Evolutionary conservation across 2,797 vertebrate species (phyloP), one percentile per base, ranked within the genome.

Genomic region (Cottoperca gobio): DNA sequence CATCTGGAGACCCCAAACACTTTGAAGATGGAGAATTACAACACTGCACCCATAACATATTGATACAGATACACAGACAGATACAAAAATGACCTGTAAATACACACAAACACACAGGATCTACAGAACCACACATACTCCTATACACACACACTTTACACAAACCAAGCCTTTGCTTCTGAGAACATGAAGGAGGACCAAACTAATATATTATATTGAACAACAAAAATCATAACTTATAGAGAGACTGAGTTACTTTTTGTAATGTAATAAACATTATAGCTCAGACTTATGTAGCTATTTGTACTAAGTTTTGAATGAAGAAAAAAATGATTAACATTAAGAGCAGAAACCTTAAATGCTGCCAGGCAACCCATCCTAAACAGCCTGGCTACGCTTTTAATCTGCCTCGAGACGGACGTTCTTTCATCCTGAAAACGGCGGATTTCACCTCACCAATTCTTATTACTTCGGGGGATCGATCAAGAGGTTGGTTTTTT

Each of bases 281-380:
- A 94, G 89, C 87, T 93, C 88, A 81, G 83, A 92, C 77, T 79
- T 90, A 91, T 92, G 93, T 94, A 91, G 92, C 92, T 92, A 81
- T 94, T 93, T 92, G 76, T 93, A 92, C 85, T 86, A 90, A 86
- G 81, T 90, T 94, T 92, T 90, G 86, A 90, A 82, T 61, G 81
- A 87, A 70, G 31, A 76, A 65, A 76, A 83, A 66, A 72, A 78
- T 2, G 55, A 81, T 54, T 42, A 78, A 75, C 37, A 64, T 67
- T 71, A 79, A 69, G 54, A 82, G 79, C 66, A 85, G 75, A 86
- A 89, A 89, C 67, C 81, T 87, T 88, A 86, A 87, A 83, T 8
- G 76, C 88, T 85, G 85, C 78, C 75, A 6, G 89, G 82, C 70
- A 68, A 84, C 86, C 86, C 86, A 82, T 90, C 82, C 86, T 10